Percentiles rank a stretch among this genome's conserved stretches.
Evolutionary conservation across 1,140 invertebrate genomes (phyloP).

Genomic region (Polypedilum vanderplanki): DNA sequence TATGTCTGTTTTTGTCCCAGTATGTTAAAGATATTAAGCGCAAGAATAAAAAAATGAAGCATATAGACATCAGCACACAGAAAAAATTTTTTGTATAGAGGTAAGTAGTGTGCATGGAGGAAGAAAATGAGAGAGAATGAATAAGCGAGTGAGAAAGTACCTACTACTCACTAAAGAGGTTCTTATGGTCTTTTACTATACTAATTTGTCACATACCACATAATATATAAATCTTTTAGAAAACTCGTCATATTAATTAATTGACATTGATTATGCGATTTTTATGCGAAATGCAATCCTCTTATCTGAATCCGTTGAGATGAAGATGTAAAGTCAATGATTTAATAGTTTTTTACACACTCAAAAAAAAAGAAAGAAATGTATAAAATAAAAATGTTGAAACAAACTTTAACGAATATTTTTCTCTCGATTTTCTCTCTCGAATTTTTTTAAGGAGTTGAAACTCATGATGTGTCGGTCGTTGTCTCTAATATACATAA

Average conservation of each 20-base stretch:
- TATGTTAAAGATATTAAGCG: slow-evolving; percentile 18
- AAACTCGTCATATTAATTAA: neutral
- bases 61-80: slow-evolving; percentile 11
- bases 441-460: too few species aligned
- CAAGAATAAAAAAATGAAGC: neutral
- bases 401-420: slow-evolving; percentile 16
- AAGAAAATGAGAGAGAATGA: neutral
- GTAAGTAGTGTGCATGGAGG: too few species aligned
- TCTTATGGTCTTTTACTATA: neutral
- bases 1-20: neutral
- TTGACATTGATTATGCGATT: slow-evolving; percentile 7
- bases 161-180: too few species aligned
- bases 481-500: too few species aligned
- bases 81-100: neutral
- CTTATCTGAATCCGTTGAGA: neutral
- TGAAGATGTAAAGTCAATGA: neutral
- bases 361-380: neutral
- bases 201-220: neutral
- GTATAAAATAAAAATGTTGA: neutral
- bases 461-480: too few species aligned
- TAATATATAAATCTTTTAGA: neutral
- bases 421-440: too few species aligned
- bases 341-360: slow-evolving; percentile 19
- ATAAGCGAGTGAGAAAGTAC: neutral
- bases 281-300: slow-evolving; percentile 4